Evolutionary conservation across 2,797 vertebrate genomes (phyloP), one percentile per base, ranked within the genome.

Genomic region (Xiphophorus birchmanni): DNA sequence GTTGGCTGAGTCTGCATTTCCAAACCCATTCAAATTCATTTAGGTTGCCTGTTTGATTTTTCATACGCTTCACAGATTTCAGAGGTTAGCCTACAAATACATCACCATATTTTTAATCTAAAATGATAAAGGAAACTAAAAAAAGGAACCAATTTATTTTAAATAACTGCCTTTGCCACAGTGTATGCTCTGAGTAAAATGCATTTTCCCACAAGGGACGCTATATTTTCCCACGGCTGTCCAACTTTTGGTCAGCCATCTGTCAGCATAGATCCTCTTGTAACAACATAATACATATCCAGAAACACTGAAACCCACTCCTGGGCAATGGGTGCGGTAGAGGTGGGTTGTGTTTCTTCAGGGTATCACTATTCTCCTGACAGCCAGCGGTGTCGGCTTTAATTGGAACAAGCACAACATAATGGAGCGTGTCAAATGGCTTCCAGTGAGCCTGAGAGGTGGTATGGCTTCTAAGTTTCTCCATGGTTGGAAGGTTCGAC

Each of bases 381-480:
- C 96, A 96, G 95, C 94, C 95, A 96, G 96, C 95, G 96, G 95
- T 96, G 96, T 96, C 91, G 93, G 90, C 89, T 95, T 96, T 97
- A 97, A 97, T 97, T 97, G 96, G 96, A 96, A 97, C 97, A 97
- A 96, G 96, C 96, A 91, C 94, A 92, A 95, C 72, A 94, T 96
- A 97, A 97, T 97, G 93, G 94, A 94, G 94, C 95, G 87, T 96
- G 95, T 96, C 95, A 93, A 78, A 95, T 90, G 79, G 94, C 94
- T 95, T 93, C 92, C 87, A 89, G 85, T 91, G 90, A 81, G 90
- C 89, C 87, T 88, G 84, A 90, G 88, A 91, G 89, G 84, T 89
- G 84, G 78, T 84, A 85, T 73, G 83, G 84, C 84, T 90, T 84
- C 82, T 63, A 82, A 81, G 86, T 86, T 86, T 87, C 78, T 85